Conservation (phyloP, 2,797 vertebrate genomes). For the Hypotaenidia okinawae region DNA sequence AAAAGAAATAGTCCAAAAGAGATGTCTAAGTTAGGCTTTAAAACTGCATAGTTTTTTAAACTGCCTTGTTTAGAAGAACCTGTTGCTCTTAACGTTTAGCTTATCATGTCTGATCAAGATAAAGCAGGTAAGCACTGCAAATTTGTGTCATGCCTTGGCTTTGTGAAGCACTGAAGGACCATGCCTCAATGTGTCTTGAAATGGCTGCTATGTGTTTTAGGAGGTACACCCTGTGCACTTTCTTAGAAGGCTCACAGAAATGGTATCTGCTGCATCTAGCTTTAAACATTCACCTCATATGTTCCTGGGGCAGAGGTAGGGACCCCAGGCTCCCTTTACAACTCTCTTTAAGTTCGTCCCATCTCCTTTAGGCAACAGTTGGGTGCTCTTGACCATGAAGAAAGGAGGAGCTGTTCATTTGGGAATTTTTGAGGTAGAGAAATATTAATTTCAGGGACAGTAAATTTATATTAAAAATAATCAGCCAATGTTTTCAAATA, state of each 20-base stretch:
- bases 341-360: too few relatives aligned
- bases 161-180: background rate
- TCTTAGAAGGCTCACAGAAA: background rate
- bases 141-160: background rate
- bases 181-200: background rate
- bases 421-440: background rate
- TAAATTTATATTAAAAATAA: background rate
- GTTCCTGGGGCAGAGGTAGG: background rate
- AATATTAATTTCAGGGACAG: background rate
- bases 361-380: background rate
- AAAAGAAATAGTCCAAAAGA: background rate
- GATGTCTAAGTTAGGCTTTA: background rate
- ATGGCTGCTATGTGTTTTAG: background rate
- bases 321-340: background rate
- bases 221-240: background rate
- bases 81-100: background rate
- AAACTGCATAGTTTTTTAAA: background rate
- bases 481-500: background rate
- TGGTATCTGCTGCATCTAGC: background rate
- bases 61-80: background rate
- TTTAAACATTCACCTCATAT: background rate
- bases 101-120: background rate
- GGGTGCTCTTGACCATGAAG: background rate
- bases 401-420: background rate
- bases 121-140: background rate